These are phyloP conservation scores for Agrilus cyanescens DNA, from an alignment of 2,888 invertebrate species.

Conservation along the genomic window DNA sequence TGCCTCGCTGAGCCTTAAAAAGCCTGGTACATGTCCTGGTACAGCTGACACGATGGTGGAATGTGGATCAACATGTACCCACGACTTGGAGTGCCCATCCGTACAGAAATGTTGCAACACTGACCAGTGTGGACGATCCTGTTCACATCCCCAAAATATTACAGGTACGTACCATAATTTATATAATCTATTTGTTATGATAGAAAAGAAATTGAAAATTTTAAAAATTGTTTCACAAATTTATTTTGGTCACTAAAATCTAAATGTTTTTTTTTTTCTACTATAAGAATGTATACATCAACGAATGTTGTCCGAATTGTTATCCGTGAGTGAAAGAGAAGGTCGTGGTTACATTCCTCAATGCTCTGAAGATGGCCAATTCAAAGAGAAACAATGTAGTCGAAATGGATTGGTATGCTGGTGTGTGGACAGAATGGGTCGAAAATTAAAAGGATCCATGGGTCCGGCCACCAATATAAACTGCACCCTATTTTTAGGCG, in stretches of 20 bases:
- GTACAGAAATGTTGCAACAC: slow-evolving; percentile 73
- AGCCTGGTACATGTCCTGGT: slow-evolving; percentile 66
- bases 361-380: slow-evolving; percentile 59
- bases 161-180: slow-evolving; percentile 38
- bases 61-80: slow-evolving; percentile 58
- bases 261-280: slow-evolving; percentile 1
- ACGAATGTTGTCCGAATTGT: slow-evolving; percentile 60
- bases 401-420: slow-evolving; percentile 78
- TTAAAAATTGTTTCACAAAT: neutral
- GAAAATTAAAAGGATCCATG: slow-evolving; percentile 69
- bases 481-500: slow-evolving; percentile 42
- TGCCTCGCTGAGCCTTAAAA: slow-evolving; percentile 59
- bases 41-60: slow-evolving; percentile 33
- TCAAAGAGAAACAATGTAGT: slow-evolving; percentile 66
- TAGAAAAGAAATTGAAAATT: slow-evolving; percentile 1
- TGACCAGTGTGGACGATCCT: slow-evolving; percentile 60
- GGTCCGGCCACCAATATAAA: slow-evolving; percentile 59
- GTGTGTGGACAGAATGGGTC: slow-evolving; percentile 72
- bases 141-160: slow-evolving; percentile 62
- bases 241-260: neutral
- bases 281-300: slow-evolving; percentile 58
- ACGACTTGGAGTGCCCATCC: slow-evolving; percentile 71
- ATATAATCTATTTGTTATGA: neutral
- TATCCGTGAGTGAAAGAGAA: slow-evolving; percentile 66
- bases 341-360: slow-evolving; percentile 78